Evolutionary conservation across 2,888 invertebrate genomes (phyloP).

Genomic region (Drosophila anceps): DNA sequence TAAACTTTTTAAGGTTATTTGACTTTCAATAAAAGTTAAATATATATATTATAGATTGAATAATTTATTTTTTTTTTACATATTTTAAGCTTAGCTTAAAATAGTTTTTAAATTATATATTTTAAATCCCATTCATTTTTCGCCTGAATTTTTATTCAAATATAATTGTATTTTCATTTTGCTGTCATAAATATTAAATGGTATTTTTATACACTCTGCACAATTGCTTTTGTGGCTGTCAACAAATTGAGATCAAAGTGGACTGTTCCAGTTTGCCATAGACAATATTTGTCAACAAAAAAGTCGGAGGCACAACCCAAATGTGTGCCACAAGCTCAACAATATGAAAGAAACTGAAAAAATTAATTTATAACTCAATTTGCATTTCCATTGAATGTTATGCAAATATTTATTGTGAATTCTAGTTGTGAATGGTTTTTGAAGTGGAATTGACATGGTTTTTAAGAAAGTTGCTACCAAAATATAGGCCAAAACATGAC

Average conservation of each 20-base stretch:
- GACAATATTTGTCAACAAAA: conserved; percentile 19
- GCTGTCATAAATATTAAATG: background rate
- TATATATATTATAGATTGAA: too few species aligned
- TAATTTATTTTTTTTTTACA: too few species aligned
- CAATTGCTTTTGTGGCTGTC: background rate
- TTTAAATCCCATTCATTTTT: background rate
- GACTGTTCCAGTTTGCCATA: conserved; percentile 50
- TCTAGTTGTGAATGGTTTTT: conserved; percentile 40
- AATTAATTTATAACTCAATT: conserved; percentile 55
- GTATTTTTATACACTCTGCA: background rate
- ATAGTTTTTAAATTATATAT: conserved; percentile 2
- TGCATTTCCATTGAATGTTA: conserved; percentile 70
- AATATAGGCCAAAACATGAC: background rate
- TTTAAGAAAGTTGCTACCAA: conserved; percentile 55
- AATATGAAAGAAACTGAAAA: conserved; percentile 30
- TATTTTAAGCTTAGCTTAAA: background rate
- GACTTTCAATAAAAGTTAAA: background rate
- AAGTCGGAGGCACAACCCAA: conserved; percentile 19
- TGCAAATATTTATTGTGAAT: conserved; percentile 70
- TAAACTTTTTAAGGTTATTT: background rate
- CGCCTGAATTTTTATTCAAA: background rate
- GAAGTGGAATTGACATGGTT: conserved; percentile 59
- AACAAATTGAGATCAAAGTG: background rate
- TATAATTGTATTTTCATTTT: conserved; percentile 1
- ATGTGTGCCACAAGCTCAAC: conserved; percentile 57